Percentiles rank a stretch among this genome's conserved stretches.
phyloP scores from a whole-genome alignment of 64 coral and sea anemone species.

The Stichodactyla mertensii region DNA sequence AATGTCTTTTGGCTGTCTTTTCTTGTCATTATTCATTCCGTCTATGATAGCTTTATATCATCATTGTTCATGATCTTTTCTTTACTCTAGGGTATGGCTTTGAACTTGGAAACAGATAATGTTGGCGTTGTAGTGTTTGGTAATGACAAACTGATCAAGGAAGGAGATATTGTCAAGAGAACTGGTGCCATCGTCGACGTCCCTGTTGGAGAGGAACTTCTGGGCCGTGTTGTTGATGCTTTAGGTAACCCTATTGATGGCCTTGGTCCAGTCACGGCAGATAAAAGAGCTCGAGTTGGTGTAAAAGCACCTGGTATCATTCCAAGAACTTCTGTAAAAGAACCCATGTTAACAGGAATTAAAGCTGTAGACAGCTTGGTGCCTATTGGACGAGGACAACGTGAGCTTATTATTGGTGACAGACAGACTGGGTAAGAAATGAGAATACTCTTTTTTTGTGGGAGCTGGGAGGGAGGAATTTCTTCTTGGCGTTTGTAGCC shows the following conservation, averaged over 20 bases:
- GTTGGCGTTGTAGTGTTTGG: constrained; percentile 99
- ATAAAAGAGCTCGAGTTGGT: constrained; percentile 70
- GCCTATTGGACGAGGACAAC: constrained; percentile 98
- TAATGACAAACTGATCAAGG: constrained; percentile 99
- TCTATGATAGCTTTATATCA: background rate
- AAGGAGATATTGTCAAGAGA: constrained; percentile 98
- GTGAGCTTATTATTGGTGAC: constrained; percentile 98
- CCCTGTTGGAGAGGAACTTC: constrained; percentile 86
- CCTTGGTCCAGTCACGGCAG: constrained; percentile 54
- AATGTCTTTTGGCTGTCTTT: too few relatives aligned
- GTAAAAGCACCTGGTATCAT: constrained; percentile 98
- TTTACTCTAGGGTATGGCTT: constrained; percentile 79
- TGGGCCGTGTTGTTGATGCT: constrained; percentile 97
- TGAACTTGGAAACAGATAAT: constrained; percentile 99
- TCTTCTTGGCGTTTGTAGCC: too few relatives aligned
- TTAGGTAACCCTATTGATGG: constrained; percentile 98
- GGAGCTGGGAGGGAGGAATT: background rate
- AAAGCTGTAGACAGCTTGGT: constrained; percentile 99
- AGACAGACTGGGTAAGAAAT: constrained; percentile 85
- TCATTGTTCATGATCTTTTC: background rate
- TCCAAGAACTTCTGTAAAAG: constrained; percentile 95
- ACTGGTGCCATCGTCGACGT: constrained; percentile 99
- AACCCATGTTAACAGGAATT: constrained; percentile 99
- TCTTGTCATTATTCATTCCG: too few relatives aligned
- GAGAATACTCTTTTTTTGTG: background rate